Evolutionary conservation across 1,140 invertebrate species (phyloP).

Genomic region (Anastrepha ludens): DNA sequence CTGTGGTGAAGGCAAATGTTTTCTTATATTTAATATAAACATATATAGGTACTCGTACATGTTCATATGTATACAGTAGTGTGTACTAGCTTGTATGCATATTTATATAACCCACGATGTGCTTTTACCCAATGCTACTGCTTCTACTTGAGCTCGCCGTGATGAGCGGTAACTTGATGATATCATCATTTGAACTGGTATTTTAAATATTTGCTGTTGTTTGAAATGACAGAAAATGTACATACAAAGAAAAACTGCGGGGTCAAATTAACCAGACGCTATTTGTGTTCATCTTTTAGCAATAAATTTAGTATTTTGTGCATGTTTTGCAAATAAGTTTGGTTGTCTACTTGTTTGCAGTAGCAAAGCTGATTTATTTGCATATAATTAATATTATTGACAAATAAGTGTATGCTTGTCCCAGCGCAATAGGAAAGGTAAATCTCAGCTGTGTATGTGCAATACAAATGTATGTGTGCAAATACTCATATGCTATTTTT

Average conservation of each 20-base stretch:
- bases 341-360: conserved; percentile 18
- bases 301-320: not conserved
- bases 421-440: not conserved
- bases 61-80: too few relatives aligned
- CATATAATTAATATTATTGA: conserved; percentile 30
- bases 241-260: not conserved
- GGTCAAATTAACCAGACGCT: not conserved
- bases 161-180: conserved; percentile 31
- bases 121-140: not conserved
- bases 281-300: not conserved
- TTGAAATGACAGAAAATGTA: not conserved
- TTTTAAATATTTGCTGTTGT: not conserved
- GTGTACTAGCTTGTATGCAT: too few relatives aligned
- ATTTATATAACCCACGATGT: not conserved
- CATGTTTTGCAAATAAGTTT: not conserved
- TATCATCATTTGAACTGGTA: conserved; percentile 49
- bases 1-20: too few relatives aligned
- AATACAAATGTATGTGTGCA: not conserved
- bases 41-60: too few relatives aligned
- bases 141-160: not conserved
- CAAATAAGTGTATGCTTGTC: conserved; percentile 20
- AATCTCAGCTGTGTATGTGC: not conserved
- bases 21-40: too few relatives aligned
- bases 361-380: conserved; percentile 39
- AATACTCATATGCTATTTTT: not conserved